Base-by-base conservation (phyloP, 2,113 vertebrate species). In the Anser brachyrhynchus region DNA sequence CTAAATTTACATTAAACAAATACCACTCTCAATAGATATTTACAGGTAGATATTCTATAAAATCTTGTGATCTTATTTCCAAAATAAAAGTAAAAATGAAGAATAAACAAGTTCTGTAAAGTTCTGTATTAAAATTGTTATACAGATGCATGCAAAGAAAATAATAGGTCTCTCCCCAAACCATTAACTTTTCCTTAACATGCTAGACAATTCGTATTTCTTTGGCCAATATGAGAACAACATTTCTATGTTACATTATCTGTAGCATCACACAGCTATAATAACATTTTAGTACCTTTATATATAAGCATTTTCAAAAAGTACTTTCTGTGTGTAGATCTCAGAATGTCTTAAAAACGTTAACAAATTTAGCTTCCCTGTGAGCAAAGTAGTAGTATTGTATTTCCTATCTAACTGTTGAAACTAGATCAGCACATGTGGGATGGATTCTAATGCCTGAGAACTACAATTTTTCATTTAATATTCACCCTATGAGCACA, bases 1-100 rank as follows among this genome's bases (percentile, higher is more conserved):
- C 28, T 89, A 78, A 72, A 41, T 90, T 86, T 78, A 90, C 51
- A 55, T 71, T 90, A 89, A 92, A 87, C 65, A 94, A 87, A 93
- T 67, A 77, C 17, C 64, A 64, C 6, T 70, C 54, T 49, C 35
- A 87, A 76, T 22, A 95, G 41, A 64, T 75, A 89, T 73, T 74
- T 62, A 54, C 44, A 83, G 31, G 5, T 14, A 67, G 85, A 51
- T 75, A 75, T 35, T 93, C 84, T 44, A 78, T 35, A 49, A 90
- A 88, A 25, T 69, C 57, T 84, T 93, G n/a, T 69, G 76, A 94
- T 90, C 51, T 93, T 33, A 31, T 35, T 88, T 84, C 43, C 29
- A 97, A 88, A 93, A 84, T 59, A 5, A 70, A 92, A 91, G 77
- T n/a, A 72, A 87, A 84, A 91, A 79, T 18, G 7, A 14, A 65